These are phyloP conservation scores for Salvator merianae DNA, from an alignment of 2,113 vertebrate species.

Conservation along the genomic window DNA sequence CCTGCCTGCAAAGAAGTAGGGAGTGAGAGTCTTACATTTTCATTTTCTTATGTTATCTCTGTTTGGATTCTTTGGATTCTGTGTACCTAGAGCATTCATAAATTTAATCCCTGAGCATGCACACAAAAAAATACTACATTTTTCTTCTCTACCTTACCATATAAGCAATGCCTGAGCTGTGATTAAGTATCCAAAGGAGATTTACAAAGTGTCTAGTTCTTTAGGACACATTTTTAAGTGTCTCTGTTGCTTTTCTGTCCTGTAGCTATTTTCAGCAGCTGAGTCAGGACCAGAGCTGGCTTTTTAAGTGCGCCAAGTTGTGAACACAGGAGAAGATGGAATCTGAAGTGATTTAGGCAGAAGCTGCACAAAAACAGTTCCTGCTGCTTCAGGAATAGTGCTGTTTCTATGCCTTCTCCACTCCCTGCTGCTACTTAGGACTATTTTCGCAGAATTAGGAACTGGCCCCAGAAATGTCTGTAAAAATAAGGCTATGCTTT, in stretches of 20 bases:
- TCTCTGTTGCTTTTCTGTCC: background rate
- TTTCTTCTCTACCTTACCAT: background rate
- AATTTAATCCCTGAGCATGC: background rate
- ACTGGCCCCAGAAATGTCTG: no score
- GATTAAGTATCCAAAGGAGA: background rate
- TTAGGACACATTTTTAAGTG: background rate
- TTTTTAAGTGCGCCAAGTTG: no score
- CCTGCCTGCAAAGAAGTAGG: background rate
- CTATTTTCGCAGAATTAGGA: no score
- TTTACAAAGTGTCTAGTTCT: background rate
- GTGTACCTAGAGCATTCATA: background rate
- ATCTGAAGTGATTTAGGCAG: background rate
- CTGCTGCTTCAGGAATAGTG: no score
- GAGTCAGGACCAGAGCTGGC: background rate
- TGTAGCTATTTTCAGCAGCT: background rate
- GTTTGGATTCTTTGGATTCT: background rate
- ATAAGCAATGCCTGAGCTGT: background rate
- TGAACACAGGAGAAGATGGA: no score
- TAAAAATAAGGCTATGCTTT: background rate
- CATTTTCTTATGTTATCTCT: background rate
- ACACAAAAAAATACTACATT: background rate
- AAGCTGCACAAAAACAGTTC: background rate
- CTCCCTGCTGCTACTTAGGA: no score
- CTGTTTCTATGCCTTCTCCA: no score
- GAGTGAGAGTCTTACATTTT: background rate